A percentile compares a stretch with the other conserved stretches of the same genome.
Evolutionary conservation across 2,888 invertebrate species (phyloP).

Genomic region (Ellobium chinense): DNA sequence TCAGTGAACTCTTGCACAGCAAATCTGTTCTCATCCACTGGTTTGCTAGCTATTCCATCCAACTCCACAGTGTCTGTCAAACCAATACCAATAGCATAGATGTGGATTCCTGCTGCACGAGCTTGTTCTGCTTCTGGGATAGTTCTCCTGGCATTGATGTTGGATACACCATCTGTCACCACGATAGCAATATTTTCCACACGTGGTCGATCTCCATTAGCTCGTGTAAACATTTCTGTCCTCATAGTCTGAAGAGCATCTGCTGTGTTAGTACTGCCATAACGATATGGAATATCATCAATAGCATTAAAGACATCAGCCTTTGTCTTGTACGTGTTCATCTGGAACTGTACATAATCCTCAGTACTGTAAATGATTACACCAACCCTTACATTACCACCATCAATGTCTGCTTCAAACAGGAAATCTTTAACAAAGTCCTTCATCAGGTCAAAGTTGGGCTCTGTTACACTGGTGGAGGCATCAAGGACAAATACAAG

Average conservation of each 20-base stretch:
- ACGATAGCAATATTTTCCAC: conserved; percentile 70
- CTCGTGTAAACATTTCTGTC: conserved; percentile 63
- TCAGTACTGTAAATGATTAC: conserved; percentile 71
- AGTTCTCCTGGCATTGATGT: conserved; percentile 67
- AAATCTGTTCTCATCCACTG: conserved; percentile 56
- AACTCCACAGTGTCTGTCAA: conserved; percentile 56
- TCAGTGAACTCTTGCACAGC: conserved; percentile 54
- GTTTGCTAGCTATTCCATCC: conserved; percentile 61
- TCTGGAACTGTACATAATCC: conserved; percentile 68
- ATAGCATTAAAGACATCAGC: conserved; percentile 66
- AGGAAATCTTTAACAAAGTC: conserved; percentile 70
- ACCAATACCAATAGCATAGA: conserved; percentile 69
- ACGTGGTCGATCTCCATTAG: conserved; percentile 70
- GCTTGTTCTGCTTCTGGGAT: conserved; percentile 65
- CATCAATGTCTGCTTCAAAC: conserved; percentile 63
- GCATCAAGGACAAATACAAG: conserved; percentile 72
- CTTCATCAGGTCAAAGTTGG: conserved; percentile 71
- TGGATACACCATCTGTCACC: conserved; percentile 75
- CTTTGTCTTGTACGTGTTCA: conserved; percentile 63
- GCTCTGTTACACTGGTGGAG: conserved; percentile 70
- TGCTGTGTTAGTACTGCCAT: conserved; percentile 74
- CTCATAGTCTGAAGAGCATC: conserved; percentile 68
- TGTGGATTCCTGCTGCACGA: conserved; percentile 57
- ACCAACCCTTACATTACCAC: conserved; percentile 67
- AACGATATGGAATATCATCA: conserved; percentile 65